Base-by-base conservation (phyloP, 2,888 invertebrate species). In the Elmis aenea region DNA sequence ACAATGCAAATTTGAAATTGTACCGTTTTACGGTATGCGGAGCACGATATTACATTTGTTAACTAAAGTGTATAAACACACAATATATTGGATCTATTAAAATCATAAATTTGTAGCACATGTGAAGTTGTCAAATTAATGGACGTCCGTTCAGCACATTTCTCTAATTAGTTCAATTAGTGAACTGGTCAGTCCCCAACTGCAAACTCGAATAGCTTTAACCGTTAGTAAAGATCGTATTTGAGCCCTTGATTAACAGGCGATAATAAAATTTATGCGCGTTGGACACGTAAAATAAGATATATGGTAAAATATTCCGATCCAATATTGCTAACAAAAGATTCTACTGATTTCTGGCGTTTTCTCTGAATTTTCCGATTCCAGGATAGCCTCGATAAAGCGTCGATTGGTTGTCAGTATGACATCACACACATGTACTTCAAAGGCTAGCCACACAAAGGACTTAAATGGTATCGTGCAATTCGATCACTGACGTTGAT, bases 131-230 rank as follows among this genome's bases (percentile, higher is more conserved):
- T 61, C 62, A 59, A 64, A 65, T 59, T 59, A 54, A 61, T 59
- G 54, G 57, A 55, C 61, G 57, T 54, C 57, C 53, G 53, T 55
- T 61, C 62, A 64, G 63, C 66, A 66, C 64, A 64, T 66, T 64
- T 62, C 63, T 58, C 57, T 65, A 65, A 66, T 64, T 66, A 64
- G 61, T 59, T 54, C 63, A 65, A 66, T 66, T 66, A 66, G 63
- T 56, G 62, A 61, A 59, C 55, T 56, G 62, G 61, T 57, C 61
- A 62, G 46, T 55, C 47, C 36, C 30, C 38, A 45, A 51, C 45
- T 49, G 47, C 47, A 47, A 46, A 47, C 45, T 45, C 38, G 18
- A 18, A 18, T 18, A 6, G 18, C 5, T 8, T n/a, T n/a, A n/a
- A n/a, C n/a, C n/a, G n/a, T n/a, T n/a, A n/a, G n/a, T n/a, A n/a